Evolutionary conservation across 2,113 vertebrate species (phyloP), one percentile per base, ranked within the genome.

Genomic region (Notarius quadriscutis): DNA sequence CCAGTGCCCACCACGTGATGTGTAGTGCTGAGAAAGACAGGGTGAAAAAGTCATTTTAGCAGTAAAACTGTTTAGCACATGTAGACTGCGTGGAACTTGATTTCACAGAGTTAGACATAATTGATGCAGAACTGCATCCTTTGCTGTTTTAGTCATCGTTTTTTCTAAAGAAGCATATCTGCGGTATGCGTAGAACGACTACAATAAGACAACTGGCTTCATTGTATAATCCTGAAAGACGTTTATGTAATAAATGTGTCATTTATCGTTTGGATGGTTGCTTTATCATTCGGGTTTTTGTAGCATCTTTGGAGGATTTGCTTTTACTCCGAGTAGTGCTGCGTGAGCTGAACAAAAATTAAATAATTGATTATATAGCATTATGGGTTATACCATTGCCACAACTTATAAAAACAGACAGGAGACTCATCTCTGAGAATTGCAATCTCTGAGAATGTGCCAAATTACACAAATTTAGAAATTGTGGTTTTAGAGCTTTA

Each of bases 1-100:
- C 97, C 97, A 97, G 92, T 97, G 96, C 67, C 96, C 95, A 3
- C 96, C 95, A 15, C 96, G 96, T 65, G 96, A 95, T 93, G 96
- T 94, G 27, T 97, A 96, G 81, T 96, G 95, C 97, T 97, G 91
- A n/a, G 25, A 75, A 55, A 82, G 78, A 71, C 86, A 27, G 34
- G 79, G n/a, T 81, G 53, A 77, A 72, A 8, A 30, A 58, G 62
- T 85, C 12, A 11, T 81, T 62, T 41, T 14, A 80, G 55, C 17
- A 18, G 5, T 62, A 22, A 62, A 17, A 57, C 55, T 1, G 1
- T 62, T 60, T 62, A 62, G 7, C 18, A 81, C 30, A 62, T 81
- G 7, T 12, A 9, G 17, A 81, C 12, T 57, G 27, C 25, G 4
- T 5, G n/a, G 51, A n/a, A 30, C 77, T 8, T 22, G 27, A 60